A percentile compares a stretch with the other conserved stretches of the same genome.
phyloP scores from a whole-genome alignment of 2,797 vertebrate species.

The Melanotaenia pygmaea region DNA sequence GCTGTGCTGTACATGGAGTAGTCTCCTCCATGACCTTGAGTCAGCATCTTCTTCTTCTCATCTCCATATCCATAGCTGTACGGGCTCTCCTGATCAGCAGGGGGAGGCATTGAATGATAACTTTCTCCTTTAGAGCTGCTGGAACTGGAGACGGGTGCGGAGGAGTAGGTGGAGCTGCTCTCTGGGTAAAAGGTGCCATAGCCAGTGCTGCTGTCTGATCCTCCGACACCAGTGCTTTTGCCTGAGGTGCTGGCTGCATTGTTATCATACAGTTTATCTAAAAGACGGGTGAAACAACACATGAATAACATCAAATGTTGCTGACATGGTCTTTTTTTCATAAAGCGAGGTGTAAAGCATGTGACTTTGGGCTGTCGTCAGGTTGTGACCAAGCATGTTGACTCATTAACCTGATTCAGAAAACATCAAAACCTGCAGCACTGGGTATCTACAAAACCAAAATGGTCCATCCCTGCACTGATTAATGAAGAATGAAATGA shows the following conservation, averaged over 20 bases:
- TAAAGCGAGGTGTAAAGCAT: not conserved
- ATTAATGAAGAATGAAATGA: not conserved
- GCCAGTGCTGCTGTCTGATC: slow-evolving; percentile 24
- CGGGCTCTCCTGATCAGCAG: slow-evolving; percentile 79
- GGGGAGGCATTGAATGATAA: slow-evolving; percentile 80
- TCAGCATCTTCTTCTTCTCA: slow-evolving; percentile 82
- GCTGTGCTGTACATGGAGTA: slow-evolving; percentile 83
- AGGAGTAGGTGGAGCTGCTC: slow-evolving; percentile 53
- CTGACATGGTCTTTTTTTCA: not conserved
- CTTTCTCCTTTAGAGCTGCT: slow-evolving; percentile 31
- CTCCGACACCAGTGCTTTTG: not conserved
- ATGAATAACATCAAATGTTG: not conserved
- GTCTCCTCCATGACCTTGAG: slow-evolving; percentile 65
- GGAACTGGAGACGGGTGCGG: slow-evolving; percentile 39
- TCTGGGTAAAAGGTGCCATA: slow-evolving; percentile 78
- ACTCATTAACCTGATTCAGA: not conserved
- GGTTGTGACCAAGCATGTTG: not conserved
- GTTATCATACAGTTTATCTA: slow-evolving; percentile 67
- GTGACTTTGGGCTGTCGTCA: not conserved
- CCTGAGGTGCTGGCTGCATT: slow-evolving; percentile 7
- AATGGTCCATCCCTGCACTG: too few relatives aligned
- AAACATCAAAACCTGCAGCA: too few relatives aligned
- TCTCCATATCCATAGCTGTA: slow-evolving; percentile 84
- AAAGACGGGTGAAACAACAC: slow-evolving; percentile 6
- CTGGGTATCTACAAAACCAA: too few relatives aligned